Percentiles rank a stretch among this genome's conserved stretches.
These are phyloP conservation scores for Acrobasis suavella DNA, from an alignment of 2,888 invertebrate species.

Conservation along the genomic window DNA sequence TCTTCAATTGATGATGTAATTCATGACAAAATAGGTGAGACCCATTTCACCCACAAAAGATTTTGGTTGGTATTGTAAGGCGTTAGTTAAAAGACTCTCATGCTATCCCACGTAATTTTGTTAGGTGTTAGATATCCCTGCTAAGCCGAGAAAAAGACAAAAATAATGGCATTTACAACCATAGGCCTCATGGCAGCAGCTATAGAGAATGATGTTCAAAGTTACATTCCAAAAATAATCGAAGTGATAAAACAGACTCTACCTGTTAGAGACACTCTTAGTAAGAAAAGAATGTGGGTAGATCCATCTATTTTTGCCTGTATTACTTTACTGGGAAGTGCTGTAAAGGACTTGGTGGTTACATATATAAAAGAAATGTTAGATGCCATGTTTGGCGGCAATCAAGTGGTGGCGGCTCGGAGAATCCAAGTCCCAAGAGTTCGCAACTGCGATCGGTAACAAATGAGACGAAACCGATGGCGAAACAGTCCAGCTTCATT, in stretches of 20 bases:
- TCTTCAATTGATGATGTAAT: too few relatives aligned
- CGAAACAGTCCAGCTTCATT: too few relatives aligned
- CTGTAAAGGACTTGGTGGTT: conserved; percentile 90
- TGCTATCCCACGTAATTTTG: too few relatives aligned
- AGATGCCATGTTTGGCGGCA: conserved; percentile 96
- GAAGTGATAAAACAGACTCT: conserved; percentile 89
- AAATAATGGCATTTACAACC: conserved; percentile 93
- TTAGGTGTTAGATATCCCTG: too few relatives aligned
- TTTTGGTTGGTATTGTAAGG: too few relatives aligned
- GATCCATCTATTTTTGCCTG: conserved; percentile 97
- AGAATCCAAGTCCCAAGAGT: too few relatives aligned
- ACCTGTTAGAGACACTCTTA: conserved; percentile 89
- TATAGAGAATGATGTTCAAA: conserved; percentile 90
- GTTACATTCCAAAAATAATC: conserved; percentile 92
- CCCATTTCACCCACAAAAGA: too few relatives aligned
- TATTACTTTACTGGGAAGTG: conserved; percentile 94
- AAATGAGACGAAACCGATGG: too few relatives aligned
- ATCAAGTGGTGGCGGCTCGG: too few relatives aligned
- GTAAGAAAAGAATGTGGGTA: conserved; percentile 87
- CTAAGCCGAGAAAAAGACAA: conserved; percentile 92
- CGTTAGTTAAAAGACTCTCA: too few relatives aligned
- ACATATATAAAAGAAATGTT: conserved; percentile 91
- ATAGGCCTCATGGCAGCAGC: conserved; percentile 95
- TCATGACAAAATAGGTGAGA: too few relatives aligned
- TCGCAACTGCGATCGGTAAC: too few relatives aligned